Base-by-base conservation (phyloP, 2,888 invertebrate genomes). In the Koerneria pararmatus region DNA sequence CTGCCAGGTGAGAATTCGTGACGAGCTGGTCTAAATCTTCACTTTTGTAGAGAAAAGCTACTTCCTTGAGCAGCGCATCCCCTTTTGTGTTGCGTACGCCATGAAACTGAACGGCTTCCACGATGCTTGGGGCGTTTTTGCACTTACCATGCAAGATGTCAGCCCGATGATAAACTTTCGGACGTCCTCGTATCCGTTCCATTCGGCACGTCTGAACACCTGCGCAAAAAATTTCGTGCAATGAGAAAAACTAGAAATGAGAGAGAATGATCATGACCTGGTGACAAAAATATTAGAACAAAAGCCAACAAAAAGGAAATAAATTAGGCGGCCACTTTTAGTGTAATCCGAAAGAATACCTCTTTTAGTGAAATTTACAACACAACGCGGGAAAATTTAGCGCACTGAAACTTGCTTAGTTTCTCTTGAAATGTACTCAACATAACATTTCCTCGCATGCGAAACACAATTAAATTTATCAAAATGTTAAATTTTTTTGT, bases 41-140 rank as follows among this genome's bases (percentile, higher is more conserved):
- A 0, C 92, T 91, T 73, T 89, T 88, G 84, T 95, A 93, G 24
- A 97, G 86, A 8, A 91, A 91, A 66, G 89, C 87, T 1, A 95
- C 89, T 34, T 91, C 90, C 77, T 78, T 77, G 46, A 78, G 65
- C 5, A 81, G 66, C 5, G 80, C 82, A 69, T 77, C 78, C 35
- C 71, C 71, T 61, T 81, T 79, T 2, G 82, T 82, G 48, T 70
- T 68, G 29, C 68, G 67, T 19, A 80, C 71, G 24, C 78, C 79
- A 59, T 82, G 78, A 57, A 82, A 82, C 60, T 80, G 76, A n/a
- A 82, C 75, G 24, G 75, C 76, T 61, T 76, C 76, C 22, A 80
- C 74, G 19, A 71, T 68, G 3, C 75, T 72, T 1, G 76, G 76
- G 3, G 74, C 69, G 1, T 61, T 68, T 8, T 65, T 64, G 5